These are phyloP conservation scores for Drosophila stalkeri DNA, from an alignment of 2,888 invertebrate species.

Conservation along the genomic window DNA sequence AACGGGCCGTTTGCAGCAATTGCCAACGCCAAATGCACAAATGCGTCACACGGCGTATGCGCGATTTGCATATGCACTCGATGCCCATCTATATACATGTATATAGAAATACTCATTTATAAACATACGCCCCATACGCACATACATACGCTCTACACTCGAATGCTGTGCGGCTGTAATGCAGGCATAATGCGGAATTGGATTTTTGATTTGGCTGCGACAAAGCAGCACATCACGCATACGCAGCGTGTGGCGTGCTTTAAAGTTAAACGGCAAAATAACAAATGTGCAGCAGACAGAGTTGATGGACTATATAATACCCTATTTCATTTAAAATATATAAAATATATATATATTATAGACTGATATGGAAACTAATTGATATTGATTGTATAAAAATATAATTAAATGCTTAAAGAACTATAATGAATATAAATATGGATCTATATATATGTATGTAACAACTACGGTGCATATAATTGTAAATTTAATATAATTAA, in stretches of 20 bases:
- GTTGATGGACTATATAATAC: not conserved
- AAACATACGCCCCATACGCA: slow-evolving; percentile 7
- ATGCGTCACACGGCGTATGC: slow-evolving; percentile 33
- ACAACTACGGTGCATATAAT: too few species aligned
- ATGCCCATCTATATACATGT: not conserved
- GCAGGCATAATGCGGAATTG: slow-evolving; percentile 46
- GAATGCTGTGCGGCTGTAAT: slow-evolving; percentile 1
- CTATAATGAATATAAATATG: too few species aligned
- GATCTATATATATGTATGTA: too few species aligned
- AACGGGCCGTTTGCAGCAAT: slow-evolving; percentile 3
- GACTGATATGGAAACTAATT: not conserved
- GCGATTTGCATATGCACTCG: slow-evolving; percentile 43
- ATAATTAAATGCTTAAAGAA: too few species aligned
- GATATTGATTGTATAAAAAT: not conserved
- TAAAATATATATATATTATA: too few species aligned
- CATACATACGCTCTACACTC: slow-evolving; percentile 5
- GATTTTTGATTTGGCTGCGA: slow-evolving; percentile 47
- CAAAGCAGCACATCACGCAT: slow-evolving; percentile 39
- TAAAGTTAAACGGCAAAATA: slow-evolving; percentile 17
- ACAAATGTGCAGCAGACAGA: not conserved
- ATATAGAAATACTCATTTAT: slow-evolving; percentile 19
- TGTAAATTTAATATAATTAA: too few species aligned
- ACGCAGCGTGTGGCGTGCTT: slow-evolving; percentile 43
- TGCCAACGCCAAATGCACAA: slow-evolving; percentile 36
- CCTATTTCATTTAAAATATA: too few species aligned